phyloP scores from a whole-genome alignment of 2,888 invertebrate genomes.

The Folsomia candida region DNA sequence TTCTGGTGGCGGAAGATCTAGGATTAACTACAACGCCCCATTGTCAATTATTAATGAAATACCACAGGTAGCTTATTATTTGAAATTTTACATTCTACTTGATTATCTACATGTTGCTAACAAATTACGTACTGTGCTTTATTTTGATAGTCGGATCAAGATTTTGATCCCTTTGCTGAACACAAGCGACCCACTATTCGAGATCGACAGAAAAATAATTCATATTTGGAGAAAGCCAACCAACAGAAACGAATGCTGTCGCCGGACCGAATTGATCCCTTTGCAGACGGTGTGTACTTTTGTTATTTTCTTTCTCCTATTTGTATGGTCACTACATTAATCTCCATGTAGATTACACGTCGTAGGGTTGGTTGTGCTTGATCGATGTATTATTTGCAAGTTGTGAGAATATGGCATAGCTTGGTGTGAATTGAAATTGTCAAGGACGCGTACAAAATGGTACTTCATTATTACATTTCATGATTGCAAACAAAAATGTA shows the following conservation, averaged over 20 bases:
- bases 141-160: conserved; percentile 73
- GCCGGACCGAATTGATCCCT: conserved; percentile 94
- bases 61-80: conserved; percentile 65
- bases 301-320: too few species aligned
- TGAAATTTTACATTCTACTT: neutral
- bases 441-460: neutral
- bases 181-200: conserved; percentile 87
- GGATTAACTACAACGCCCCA: conserved; percentile 79
- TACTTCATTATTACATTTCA: neutral
- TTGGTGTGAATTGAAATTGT: too few species aligned
- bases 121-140: conserved; percentile 20
- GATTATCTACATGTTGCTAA: neutral
- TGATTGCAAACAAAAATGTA: too few species aligned
- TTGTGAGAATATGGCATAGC: too few species aligned
- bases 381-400: too few species aligned
- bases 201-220: conserved; percentile 81
- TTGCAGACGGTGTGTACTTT: conserved; percentile 90
- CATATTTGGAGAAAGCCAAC: conserved; percentile 84
- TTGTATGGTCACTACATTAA: neutral
- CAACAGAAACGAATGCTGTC: conserved; percentile 78
- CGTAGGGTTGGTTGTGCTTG: neutral
- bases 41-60: conserved; percentile 85
- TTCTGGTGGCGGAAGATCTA: conserved; percentile 63
- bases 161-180: conserved; percentile 92
- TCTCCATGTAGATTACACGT: too few species aligned